Evolutionary conservation across 2,888 invertebrate species (phyloP).

Genomic region (Adelphocoris suturalis): DNA sequence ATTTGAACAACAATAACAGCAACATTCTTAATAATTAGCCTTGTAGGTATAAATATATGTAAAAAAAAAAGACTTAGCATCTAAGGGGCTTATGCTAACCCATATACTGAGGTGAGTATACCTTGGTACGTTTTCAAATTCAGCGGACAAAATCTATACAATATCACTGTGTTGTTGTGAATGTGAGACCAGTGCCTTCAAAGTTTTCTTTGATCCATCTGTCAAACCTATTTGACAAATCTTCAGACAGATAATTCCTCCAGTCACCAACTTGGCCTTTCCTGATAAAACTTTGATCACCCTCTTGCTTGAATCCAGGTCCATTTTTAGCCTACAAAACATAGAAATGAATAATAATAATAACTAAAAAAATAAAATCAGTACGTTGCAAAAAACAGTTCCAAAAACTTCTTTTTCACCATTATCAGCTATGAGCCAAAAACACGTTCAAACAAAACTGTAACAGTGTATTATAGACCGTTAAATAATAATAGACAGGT

Average conservation of each 20-base stretch:
- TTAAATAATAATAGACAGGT: no score
- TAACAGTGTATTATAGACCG: no score
- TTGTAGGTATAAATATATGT: neutral
- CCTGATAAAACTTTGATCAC: conserved; percentile 83
- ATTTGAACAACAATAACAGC: conserved; percentile 18
- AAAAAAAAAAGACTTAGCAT: neutral
- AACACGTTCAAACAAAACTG: no score
- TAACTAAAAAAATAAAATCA: no score
- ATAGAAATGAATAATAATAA: conserved; percentile 41
- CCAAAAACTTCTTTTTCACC: no score
- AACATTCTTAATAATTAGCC: neutral
- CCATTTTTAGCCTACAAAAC: conserved; percentile 80
- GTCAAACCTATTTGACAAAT: conserved; percentile 79
- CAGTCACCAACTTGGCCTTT: conserved; percentile 82
- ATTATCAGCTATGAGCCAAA: no score
- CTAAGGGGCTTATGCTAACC: neutral
- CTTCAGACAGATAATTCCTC: conserved; percentile 78
- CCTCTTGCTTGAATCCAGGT: conserved; percentile 79
- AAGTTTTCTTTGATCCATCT: conserved; percentile 79
- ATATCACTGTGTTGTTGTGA: conserved; percentile 77
- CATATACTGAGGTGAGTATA: neutral
- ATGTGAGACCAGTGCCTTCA: conserved; percentile 76
- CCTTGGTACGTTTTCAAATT: neutral
- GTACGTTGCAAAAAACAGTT: no score
- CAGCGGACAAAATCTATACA: neutral